Conservation (phyloP, 2,888 invertebrate species). For the Fragum fragum region DNA sequence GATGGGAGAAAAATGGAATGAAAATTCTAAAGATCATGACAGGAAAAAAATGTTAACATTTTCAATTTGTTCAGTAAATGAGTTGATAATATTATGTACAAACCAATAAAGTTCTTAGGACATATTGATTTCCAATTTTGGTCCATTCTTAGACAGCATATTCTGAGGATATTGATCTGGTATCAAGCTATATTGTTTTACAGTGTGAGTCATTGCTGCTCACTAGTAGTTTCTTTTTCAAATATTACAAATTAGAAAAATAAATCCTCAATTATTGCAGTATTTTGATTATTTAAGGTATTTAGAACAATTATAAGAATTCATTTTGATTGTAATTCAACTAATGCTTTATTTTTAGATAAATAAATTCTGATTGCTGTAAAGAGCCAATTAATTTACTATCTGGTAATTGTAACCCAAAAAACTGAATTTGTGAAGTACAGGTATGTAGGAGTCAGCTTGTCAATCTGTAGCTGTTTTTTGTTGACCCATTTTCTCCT, state of each 20-base stretch:
- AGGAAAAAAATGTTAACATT: neutral
- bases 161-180: conserved; percentile 20
- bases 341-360: too few relatives aligned
- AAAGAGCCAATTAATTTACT: too few relatives aligned
- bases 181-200: neutral
- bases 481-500: too few relatives aligned
- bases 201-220: neutral
- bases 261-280: neutral
- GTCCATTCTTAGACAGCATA: conserved; percentile 16
- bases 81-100: conserved; percentile 1
- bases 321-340: too few relatives aligned
- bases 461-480: too few relatives aligned
- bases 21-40: neutral
- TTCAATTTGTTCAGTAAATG: neutral
- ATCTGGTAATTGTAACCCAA: too few relatives aligned
- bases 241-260: neutral
- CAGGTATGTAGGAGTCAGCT: too few relatives aligned
- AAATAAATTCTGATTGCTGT: too few relatives aligned
- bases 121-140: conserved; percentile 11
- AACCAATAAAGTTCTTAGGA: conserved; percentile 17
- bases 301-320: too few relatives aligned
- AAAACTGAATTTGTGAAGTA: too few relatives aligned
- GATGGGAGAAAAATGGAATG: neutral
- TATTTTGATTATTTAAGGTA: too few relatives aligned
- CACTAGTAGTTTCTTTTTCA: neutral